phyloP scores from a whole-genome alignment of 2,888 invertebrate genomes.

The Tenthredo mesomela region DNA sequence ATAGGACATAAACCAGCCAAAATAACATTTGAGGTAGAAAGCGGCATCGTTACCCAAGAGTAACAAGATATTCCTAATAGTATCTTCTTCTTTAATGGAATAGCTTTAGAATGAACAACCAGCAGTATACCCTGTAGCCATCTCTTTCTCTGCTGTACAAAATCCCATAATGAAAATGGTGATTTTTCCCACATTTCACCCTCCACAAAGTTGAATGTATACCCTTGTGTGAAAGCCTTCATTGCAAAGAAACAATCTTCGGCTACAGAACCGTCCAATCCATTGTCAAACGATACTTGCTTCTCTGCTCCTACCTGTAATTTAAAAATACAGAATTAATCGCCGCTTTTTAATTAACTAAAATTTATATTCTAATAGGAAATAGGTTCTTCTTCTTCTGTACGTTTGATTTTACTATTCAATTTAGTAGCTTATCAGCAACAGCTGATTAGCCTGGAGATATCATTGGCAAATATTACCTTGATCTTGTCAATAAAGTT shows the following conservation, averaged over 20 bases:
- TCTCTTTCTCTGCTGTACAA: constrained; percentile 96
- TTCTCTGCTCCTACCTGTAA: constrained; percentile 93
- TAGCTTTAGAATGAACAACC: constrained; percentile 92
- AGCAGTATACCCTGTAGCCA: constrained; percentile 96
- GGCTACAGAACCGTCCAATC: constrained; percentile 97
- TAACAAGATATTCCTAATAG: constrained; percentile 94
- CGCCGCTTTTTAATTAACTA: neutral
- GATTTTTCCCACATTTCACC: constrained; percentile 99
- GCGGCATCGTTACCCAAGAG: constrained; percentile 97
- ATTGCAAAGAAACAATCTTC: constrained; percentile 99
- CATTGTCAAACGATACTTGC: constrained; percentile 96
- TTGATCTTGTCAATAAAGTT: constrained; percentile 10
- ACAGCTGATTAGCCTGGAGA: neutral
- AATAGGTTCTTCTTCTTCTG: neutral
- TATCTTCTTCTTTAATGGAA: constrained; percentile 89
- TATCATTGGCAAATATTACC: constrained; percentile 30
- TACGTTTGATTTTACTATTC: neutral
- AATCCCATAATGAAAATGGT: constrained; percentile 96
- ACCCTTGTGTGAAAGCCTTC: constrained; percentile 95
- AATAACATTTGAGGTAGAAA: constrained; percentile 93
- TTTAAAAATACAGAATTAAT: constrained; percentile 52
- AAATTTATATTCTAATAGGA: neutral
- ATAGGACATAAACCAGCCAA: constrained; percentile 93
- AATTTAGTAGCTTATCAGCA: neutral
- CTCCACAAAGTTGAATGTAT: constrained; percentile 96